Evolutionary conservation across 2,888 invertebrate genomes (phyloP).

Genomic region (Neoscelio sp.): DNA sequence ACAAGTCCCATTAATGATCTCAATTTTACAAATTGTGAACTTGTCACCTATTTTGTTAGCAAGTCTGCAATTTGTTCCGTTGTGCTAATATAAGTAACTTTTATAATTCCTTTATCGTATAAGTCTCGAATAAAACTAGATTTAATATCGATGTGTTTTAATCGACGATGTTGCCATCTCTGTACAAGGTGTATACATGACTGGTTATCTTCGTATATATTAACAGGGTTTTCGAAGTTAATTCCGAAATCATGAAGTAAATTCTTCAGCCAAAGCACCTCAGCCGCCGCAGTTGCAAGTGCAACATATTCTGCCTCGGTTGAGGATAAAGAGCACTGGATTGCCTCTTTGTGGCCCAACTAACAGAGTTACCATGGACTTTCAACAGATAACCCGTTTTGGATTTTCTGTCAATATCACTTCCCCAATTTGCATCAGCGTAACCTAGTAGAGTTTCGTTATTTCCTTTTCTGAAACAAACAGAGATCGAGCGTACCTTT

Average conservation of each 20-base stretch:
- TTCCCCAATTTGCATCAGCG: slow-evolving; percentile 30
- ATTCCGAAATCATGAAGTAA: slow-evolving; percentile 68
- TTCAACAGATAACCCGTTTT: slow-evolving; percentile 73
- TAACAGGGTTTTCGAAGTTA: slow-evolving; percentile 8
- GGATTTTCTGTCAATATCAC: slow-evolving; percentile 67
- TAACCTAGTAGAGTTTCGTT: slow-evolving; percentile 8
- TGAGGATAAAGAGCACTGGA: slow-evolving; percentile 73
- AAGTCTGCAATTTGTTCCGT: slow-evolving; percentile 22
- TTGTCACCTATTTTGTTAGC: slow-evolving; percentile 27
- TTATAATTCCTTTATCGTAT: slow-evolving; percentile 6
- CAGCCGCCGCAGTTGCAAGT: slow-evolving; percentile 69
- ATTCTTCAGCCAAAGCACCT: slow-evolving; percentile 72
- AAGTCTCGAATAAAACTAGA: slow-evolving; percentile 64
- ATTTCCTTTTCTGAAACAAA: neutral
- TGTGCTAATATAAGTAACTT: slow-evolving; percentile 14
- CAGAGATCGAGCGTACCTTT: slow-evolving; percentile 23
- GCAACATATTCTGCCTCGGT: slow-evolving; percentile 78
- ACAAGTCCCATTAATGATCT: too few species aligned
- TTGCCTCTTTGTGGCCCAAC: slow-evolving; percentile 76
- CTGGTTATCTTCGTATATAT: slow-evolving; percentile 69
- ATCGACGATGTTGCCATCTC: slow-evolving; percentile 68
- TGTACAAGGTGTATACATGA: slow-evolving; percentile 64
- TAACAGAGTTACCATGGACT: slow-evolving; percentile 70
- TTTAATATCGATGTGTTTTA: slow-evolving; percentile 68
- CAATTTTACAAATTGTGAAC: too few species aligned